Percentiles rank a stretch among this genome's conserved stretches.
Conservation (phyloP, 2,797 vertebrate genomes). For the Rhinogobio ventralis region DNA sequence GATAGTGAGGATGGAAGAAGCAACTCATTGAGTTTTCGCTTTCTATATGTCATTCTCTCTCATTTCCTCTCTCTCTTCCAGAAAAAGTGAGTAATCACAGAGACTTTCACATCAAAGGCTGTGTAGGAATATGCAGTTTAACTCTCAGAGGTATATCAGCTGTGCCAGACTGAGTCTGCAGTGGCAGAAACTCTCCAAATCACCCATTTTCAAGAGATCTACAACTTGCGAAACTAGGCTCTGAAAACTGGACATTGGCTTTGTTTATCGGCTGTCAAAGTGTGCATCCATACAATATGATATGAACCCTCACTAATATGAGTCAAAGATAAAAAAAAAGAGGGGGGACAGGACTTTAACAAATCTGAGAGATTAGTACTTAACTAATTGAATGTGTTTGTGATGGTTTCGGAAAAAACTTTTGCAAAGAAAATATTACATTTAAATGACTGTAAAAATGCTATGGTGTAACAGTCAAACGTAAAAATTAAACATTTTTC, state of each 20-base stretch:
- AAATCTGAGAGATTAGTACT: neutral
- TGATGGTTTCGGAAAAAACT: neutral
- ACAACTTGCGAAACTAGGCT: neutral
- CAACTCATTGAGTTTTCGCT: neutral
- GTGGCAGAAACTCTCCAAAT: conserved; percentile 13
- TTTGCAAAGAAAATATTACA: neutral
- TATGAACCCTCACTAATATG: neutral
- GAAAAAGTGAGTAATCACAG: conserved; percentile 54
- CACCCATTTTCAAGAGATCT: neutral
- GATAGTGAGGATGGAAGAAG: neutral
- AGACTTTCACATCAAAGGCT: conserved; percentile 59
- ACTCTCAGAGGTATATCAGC: conserved; percentile 51
- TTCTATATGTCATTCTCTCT: conserved; percentile 34
- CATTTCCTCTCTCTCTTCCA: conserved; percentile 36
- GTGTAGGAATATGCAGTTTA: conserved; percentile 56
- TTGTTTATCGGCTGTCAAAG: neutral
- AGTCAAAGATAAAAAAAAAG: no score
- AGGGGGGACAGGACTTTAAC: neutral
- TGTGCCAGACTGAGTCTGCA: conserved; percentile 47
- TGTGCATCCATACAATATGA: neutral
- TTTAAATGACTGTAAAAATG: neutral
- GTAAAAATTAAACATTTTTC: no score
- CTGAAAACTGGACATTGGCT: neutral
- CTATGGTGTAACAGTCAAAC: neutral
- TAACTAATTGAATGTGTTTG: neutral